Base-by-base conservation (phyloP, 2,797 vertebrate genomes). In the Choloepus didactylus region DNA sequence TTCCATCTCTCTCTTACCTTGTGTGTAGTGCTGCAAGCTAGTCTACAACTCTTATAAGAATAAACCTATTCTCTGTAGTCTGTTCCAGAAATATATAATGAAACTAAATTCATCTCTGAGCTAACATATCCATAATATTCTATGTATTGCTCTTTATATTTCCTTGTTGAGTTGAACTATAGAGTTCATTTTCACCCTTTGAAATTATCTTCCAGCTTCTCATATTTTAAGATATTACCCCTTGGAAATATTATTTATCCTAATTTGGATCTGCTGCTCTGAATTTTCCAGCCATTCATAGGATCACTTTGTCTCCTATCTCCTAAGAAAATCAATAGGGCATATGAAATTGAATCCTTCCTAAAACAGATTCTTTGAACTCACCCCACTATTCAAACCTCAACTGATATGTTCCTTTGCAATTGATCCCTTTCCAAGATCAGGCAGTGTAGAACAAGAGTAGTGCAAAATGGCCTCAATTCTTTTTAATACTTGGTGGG, bases 331-430 rank as follows among this genome's bases (percentile, higher is more conserved):
- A 96, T 89, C 75, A 87, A 54, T 11, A 95, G 4, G 44, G 56
- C 59, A 93, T 95, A 82, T 95, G 95, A 89, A 97, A 97, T 87
- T 5, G 35, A 94, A 96, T 81, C 83, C 19, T 91, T 91, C 93
- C 93, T 89, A 84, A 87, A 94, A 91, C 19, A 89, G 60, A 90
- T 64, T 95, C 62, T 89, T 54, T 29, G 44, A 60, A 2, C 49
- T 86, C 60, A 83, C 56, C 66, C 76, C 59, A 88, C 75, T 86
- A 44, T 66, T 94, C 25, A n/a, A 93, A 81, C 6, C 29, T 91
- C 70, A 94, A 35, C 73, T 95, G 64, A 91, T 93, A 76, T 67
- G 88, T 88, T 67, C 56, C 67, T 84, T 91, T 94, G 87, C 91
- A 93, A 89, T 4, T 59, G 89, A 97, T 95, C 35, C 75, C 38